A percentile compares a stretch with the other conserved stretches of the same genome.
Conservation (phyloP, 2,113 vertebrate genomes). For the Paradoxurus hermaphroditus region DNA sequence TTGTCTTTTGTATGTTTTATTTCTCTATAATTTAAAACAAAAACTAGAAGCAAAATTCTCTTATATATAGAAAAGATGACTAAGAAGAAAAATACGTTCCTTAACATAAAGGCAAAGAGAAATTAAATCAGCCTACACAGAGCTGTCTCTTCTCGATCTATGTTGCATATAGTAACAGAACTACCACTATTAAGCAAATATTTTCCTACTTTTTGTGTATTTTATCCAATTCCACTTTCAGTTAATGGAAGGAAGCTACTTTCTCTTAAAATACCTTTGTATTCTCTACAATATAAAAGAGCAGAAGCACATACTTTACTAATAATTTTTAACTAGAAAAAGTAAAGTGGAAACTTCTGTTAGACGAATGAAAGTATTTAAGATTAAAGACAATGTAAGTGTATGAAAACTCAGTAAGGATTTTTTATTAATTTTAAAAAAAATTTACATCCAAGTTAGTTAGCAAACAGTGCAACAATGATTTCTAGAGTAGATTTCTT, state of each 20-base stretch:
- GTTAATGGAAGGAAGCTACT: not conserved
- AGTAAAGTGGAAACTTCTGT: not conserved
- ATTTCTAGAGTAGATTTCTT: too few relatives aligned
- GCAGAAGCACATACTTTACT: not conserved
- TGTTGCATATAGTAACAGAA: not conserved
- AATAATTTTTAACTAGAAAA: not conserved
- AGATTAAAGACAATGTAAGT: slow-evolving; percentile 1
- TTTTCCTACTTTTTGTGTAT: not conserved
- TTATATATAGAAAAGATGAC: not conserved
- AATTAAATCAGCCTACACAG: not conserved
- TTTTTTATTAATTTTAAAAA: too few relatives aligned
- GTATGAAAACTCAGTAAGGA: too few relatives aligned
- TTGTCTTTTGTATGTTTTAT: not conserved
- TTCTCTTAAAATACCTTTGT: not conserved
- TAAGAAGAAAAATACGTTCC: not conserved
- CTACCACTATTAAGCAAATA: not conserved
- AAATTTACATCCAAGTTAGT: too few relatives aligned
- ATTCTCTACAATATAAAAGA: not conserved
- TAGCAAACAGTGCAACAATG: too few relatives aligned
- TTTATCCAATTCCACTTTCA: not conserved
- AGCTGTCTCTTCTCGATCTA: not conserved
- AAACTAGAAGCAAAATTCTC: not conserved
- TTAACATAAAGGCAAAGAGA: not conserved
- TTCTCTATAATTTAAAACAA: not conserved
- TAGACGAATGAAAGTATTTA: not conserved